phyloP scores from a whole-genome alignment of 2,797 vertebrate genomes.

The Echeneis naucrates region DNA sequence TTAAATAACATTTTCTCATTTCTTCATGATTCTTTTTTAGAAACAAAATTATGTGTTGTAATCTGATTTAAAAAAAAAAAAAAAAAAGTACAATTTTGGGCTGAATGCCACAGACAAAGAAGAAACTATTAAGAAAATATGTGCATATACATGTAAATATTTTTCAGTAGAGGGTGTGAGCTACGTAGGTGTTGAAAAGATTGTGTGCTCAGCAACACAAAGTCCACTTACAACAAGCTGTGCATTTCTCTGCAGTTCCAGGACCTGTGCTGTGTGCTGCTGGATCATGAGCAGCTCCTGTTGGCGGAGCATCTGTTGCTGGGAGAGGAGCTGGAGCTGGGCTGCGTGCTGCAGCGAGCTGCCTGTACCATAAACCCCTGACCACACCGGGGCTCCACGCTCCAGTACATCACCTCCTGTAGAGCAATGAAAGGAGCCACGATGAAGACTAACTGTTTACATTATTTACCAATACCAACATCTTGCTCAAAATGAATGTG shows the following conservation, averaged over 20 bases:
- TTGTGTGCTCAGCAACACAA: too few relatives aligned
- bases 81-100: too few relatives aligned
- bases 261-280: slow-evolving; percentile 95
- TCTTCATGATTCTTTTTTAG: too few relatives aligned
- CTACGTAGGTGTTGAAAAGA: too few relatives aligned
- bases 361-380: slow-evolving; percentile 90
- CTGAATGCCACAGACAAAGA: too few relatives aligned
- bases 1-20: too few relatives aligned
- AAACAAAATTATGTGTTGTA: too few relatives aligned
- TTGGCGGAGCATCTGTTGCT: slow-evolving; percentile 96
- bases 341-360: slow-evolving; percentile 95
- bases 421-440: neutral
- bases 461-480: slow-evolving; percentile 30
- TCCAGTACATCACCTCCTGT: slow-evolving; percentile 93
- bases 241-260: slow-evolving; percentile 94
- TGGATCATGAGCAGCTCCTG: slow-evolving; percentile 97
- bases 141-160: too few relatives aligned
- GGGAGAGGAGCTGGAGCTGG: slow-evolving; percentile 97
- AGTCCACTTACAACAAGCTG: slow-evolving; percentile 90
- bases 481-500: slow-evolving; percentile 22
- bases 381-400: slow-evolving; percentile 92
- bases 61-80: too few relatives aligned
- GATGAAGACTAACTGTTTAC: slow-evolving; percentile 26
- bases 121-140: too few relatives aligned
- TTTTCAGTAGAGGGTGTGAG: too few relatives aligned